These are phyloP conservation scores for Zaprionus nigranus DNA, from an alignment of 1,140 invertebrate genomes.

Conservation along the genomic window DNA sequence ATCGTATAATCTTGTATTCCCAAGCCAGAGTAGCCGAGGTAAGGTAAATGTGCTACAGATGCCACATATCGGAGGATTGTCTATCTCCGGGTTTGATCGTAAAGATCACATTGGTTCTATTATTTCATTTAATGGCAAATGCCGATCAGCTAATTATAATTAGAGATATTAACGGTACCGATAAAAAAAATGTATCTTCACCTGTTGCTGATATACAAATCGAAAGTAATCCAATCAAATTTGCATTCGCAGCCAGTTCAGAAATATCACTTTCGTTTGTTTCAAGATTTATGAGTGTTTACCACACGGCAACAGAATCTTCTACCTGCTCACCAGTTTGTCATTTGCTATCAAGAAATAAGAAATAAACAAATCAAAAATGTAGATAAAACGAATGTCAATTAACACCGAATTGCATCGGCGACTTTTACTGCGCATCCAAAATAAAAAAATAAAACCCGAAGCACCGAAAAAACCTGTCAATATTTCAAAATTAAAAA, in stretches of 20 bases:
- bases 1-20: slow-evolving; percentile 26
- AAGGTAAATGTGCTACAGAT: background rate
- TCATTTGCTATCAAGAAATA: background rate
- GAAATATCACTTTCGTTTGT: slow-evolving; percentile 37
- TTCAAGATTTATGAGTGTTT: slow-evolving; percentile 31
- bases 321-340: slow-evolving; percentile 28
- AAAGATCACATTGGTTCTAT: background rate
- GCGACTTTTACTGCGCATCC: slow-evolving; percentile 36
- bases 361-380: slow-evolving; percentile 15
- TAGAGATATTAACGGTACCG: slow-evolving; percentile 16
- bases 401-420: slow-evolving; percentile 48
- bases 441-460: slow-evolving; percentile 5
- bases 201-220: background rate
- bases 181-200: background rate
- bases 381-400: slow-evolving; percentile 33
- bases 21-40: background rate
- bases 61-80: background rate
- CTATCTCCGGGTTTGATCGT: background rate
- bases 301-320: slow-evolving; percentile 1
- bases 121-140: background rate
- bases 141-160: slow-evolving; percentile 2
- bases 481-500: slow-evolving; percentile 39
- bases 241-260: slow-evolving; percentile 28
- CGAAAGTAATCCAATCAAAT: slow-evolving; percentile 10
- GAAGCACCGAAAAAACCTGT: slow-evolving; percentile 17